Evolutionary conservation across 2,113 vertebrate species (phyloP).

Genomic region (Formicarius rufipectus): DNA sequence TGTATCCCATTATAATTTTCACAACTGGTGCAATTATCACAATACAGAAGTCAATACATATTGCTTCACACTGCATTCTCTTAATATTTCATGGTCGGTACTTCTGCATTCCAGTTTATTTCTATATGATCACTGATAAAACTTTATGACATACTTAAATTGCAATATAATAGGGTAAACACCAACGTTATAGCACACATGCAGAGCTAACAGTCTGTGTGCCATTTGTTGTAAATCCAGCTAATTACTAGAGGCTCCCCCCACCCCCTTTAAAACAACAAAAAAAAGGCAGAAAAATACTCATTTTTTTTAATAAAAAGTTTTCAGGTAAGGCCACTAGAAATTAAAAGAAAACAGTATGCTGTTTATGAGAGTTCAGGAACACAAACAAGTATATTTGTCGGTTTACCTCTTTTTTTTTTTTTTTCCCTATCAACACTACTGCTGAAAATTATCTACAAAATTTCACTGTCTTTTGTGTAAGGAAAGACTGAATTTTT

Average conservation of each 20-base stretch:
- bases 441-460: background rate
- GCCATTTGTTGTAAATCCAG: conserved; percentile 91
- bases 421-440: background rate
- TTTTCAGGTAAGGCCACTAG: conserved; percentile 48
- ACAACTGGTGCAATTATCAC: conserved; percentile 45
- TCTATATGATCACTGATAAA: conserved; percentile 73
- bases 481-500: background rate
- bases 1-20: conserved; percentile 41
- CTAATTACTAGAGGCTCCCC: conserved; percentile 82
- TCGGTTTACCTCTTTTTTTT: background rate
- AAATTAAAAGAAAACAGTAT: background rate
- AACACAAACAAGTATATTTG: accelerated
- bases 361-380: background rate
- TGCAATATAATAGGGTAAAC: conserved; percentile 85
- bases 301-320: background rate
- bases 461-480: background rate
- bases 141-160: conserved; percentile 82
- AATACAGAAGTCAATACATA: conserved; percentile 19
- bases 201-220: conserved; percentile 94
- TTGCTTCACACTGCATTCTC: background rate
- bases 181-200: conserved; percentile 88
- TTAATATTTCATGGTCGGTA: conserved; percentile 44
- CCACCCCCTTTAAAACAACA: conserved; percentile 49
- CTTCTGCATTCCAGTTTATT: conserved; percentile 48
- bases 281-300: background rate